Base-by-base conservation (phyloP, 2,113 vertebrate genomes). In the Melanotaenia duboulayi region DNA sequence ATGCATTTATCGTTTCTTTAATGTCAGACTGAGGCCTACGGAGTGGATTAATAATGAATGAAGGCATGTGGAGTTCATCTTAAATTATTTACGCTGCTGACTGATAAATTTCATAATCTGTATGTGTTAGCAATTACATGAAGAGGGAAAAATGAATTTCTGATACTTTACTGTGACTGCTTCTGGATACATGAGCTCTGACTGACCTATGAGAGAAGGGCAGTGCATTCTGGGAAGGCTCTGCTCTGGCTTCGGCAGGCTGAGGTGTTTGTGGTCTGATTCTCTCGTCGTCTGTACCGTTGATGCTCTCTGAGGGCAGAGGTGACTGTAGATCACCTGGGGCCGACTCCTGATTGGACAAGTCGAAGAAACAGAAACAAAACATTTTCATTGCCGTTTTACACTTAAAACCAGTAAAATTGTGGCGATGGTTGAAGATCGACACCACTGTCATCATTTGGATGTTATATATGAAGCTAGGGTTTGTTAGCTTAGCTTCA, bases 181-280 rank as follows among this genome's bases (percentile, higher is more conserved):
- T 64, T 64, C 46, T 50, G 28, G n/a, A 39, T 65, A 11, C 25
- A 28, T n/a, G 32, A 39, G 32, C 23, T 75, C 11, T 23, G 28
- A 11, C 11, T 79, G 93, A 99, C 97, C 97, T 97, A 95, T 98
- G 96, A 61, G 96, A 95, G 94, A 95, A 95, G 89, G 95, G 90
- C 85, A 97, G 93, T 78, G 96, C 94, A 59, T 97, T 97, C 92
- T 96, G 96, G 80, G 96, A 93, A 76, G 95, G 94, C 90, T 98
- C 97, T 71, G 94, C 87, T 85, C 96, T 94, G 90, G 94, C 90
- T 85, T 96, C 96, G 2, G 90, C 85, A 87, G 94, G 95, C 87
- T 96, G 95, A 0, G 94, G 94, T 63, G 95, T 88, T 74, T 95
- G 94, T 0, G 94, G 94, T 6, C 92, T 91, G 28, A 64, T 90